Evolutionary conservation across 2,888 invertebrate genomes (phyloP), one percentile per base, ranked within the genome.

Genomic region (Hydraecia micacea): DNA sequence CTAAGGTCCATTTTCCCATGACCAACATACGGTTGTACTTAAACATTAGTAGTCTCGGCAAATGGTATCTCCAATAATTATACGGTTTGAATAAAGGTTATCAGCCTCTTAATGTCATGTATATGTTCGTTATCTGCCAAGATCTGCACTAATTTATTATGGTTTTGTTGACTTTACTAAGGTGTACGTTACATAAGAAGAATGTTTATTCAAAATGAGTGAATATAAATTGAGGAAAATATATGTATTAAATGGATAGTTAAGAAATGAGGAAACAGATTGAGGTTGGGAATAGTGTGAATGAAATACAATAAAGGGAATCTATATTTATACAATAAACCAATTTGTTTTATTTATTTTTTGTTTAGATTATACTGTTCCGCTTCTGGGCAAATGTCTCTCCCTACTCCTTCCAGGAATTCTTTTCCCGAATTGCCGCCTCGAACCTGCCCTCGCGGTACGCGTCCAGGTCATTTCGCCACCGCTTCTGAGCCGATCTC

Each of bases 41-140:
- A 89, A 91, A 90, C 88, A 91, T 93, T 91, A 92, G 92, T 92
- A 90, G 93, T 93, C 94, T 94, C 92, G 91, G 94, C 93, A 94
- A 96, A 94, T 95, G 95, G 94, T 95, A 95, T 94, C 93, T 95
- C 92, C 94, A 94, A 96, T 96, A 96, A 96, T 96, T 95, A 96
- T 95, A 95, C 92, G 94, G 94, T 95, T 93, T 93, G 94, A 93
- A 93, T 92, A 92, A 94, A 95, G 96, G 96, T 96, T 96, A 96
- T 96, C 95, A 95, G 95, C 95, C 96, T 94, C 92, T 94, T 93
- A 94, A 95, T 95, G 91, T 92, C 92, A 92, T 93, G 93, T 94
- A 93, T 92, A 93, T 90, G 90, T 92, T 91, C 91, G 92, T 94
- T 94, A 95, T 95, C 93, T 93, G 87, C 86, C 80, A 82, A 87